Percentiles rank a stretch among this genome's conserved stretches.
These are phyloP conservation scores for Montipora capitata DNA, from an alignment of 92 coral and sea anemone species.

Conservation along the genomic window DNA sequence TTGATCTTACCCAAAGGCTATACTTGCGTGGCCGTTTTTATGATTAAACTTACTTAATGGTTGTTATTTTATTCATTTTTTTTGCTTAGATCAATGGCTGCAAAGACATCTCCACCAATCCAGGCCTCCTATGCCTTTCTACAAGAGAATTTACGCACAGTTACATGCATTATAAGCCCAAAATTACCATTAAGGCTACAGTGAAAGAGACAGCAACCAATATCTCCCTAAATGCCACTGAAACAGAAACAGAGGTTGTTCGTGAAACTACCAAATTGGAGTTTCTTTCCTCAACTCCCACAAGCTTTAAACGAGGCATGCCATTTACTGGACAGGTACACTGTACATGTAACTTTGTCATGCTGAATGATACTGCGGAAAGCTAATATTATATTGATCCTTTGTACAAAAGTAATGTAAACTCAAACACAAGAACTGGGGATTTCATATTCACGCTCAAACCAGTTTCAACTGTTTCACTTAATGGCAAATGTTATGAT, in stretches of 20 bases:
- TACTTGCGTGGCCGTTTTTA: too few relatives aligned
- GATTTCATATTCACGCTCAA: too few relatives aligned
- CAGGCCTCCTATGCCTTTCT: slow-evolving; percentile 44
- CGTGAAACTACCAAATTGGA: slow-evolving; percentile 61
- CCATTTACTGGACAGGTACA: slow-evolving; percentile 91
- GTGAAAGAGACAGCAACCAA: slow-evolving; percentile 92
- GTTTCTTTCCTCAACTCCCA: slow-evolving; percentile 78
- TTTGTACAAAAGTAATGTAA: too few relatives aligned
- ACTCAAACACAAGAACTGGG: too few relatives aligned
- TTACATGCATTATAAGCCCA: slow-evolving; percentile 21
- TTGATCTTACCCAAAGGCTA: too few relatives aligned
- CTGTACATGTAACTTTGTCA: neutral
- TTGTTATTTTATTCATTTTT: neutral
- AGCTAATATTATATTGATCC: too few relatives aligned
- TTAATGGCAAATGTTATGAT: too few relatives aligned
- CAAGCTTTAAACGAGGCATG: slow-evolving; percentile 87
- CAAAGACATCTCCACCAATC: slow-evolving; percentile 72
- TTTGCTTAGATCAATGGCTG: slow-evolving; percentile 44
- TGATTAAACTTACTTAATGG: neutral
- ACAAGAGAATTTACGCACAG: too few relatives aligned
- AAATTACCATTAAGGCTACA: slow-evolving; percentile 67
- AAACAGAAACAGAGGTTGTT: slow-evolving; percentile 50
- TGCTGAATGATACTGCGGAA: too few relatives aligned
- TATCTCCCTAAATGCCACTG: slow-evolving; percentile 75
- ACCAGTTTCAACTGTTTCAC: too few relatives aligned